Evolutionary conservation across 2,888 invertebrate genomes (phyloP), one percentile per base, ranked within the genome.

Genomic region (Drosophila cognata): DNA sequence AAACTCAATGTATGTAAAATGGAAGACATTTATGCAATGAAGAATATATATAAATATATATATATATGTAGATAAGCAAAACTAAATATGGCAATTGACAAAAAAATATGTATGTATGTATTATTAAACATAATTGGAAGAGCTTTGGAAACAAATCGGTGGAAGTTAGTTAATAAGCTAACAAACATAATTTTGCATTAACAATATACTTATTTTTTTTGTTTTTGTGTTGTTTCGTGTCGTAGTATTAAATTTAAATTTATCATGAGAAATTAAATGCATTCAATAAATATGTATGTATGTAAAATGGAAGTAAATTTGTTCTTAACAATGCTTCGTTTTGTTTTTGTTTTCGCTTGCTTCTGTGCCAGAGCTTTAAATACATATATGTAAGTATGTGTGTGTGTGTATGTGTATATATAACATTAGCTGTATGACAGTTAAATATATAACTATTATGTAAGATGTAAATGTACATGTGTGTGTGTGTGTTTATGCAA

Each of bases 241-340:
- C 21, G 50, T 66, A 50, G 36, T 53, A 56, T 50, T 68, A 83
- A 89, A 70, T 79, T 77, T 77, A 89, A 89, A 70, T 79, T 77
- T 77, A 89, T 89, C 76, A 90, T 86, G 90, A 77, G 63, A 89
- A 89, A 89, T 84, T 84, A 88, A 87, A 87, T 90, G 89, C 90
- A 87, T 85, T 86, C 71, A 86, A 86, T 86, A 86, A 86, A 86
- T 86, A 85, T 82, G 52, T 71, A 52, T 56, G 63, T 61, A 35
- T 79, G 84, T 79, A 82, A 89, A 89, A 83, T 86, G 90, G 90
- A 86, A 86, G 88, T 88, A 83, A 90, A 81, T 90, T 90, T 88
- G 89, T 90, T 83, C 90, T 88, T 90, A 90, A 86, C 90, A 86
- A 90, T 88, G 78, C 70, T 81, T 80, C 60, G 31, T 60, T 68